Evolutionary conservation across 2,113 vertebrate species (phyloP).

Genomic region (Amia ocellicauda): DNA sequence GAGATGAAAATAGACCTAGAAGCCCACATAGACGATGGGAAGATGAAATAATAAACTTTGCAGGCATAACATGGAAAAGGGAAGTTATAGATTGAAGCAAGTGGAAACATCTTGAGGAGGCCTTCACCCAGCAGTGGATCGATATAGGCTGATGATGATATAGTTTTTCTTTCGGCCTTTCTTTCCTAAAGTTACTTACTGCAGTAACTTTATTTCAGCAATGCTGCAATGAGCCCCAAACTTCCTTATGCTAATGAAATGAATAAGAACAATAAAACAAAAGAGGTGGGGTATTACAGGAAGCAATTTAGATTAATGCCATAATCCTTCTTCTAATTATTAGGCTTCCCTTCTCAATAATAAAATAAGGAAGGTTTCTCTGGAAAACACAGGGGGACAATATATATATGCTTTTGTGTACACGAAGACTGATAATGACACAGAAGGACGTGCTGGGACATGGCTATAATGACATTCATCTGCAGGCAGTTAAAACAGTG

Average conservation of each 20-base stretch:
- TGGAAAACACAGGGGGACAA: slow-evolving; percentile 41
- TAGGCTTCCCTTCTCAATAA: slow-evolving; percentile 48
- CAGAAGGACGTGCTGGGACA: neutral
- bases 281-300: slow-evolving; percentile 29
- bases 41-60: too few species aligned
- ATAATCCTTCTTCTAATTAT: slow-evolving; percentile 69
- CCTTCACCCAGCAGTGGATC: too few species aligned
- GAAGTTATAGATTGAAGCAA: too few species aligned
- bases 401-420: slow-evolving; percentile 1
- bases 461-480: slow-evolving; percentile 9
- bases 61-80: too few species aligned
- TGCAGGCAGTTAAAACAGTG: slow-evolving; percentile 5
- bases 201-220: too few species aligned
- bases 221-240: too few species aligned
- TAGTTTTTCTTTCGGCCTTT: too few species aligned
- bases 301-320: slow-evolving; percentile 67
- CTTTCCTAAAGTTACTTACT: too few species aligned
- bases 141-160: too few species aligned
- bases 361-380: slow-evolving; percentile 48
- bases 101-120: too few species aligned
- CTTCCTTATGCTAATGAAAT: slow-evolving; percentile 28
- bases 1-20: too few species aligned
- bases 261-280: slow-evolving; percentile 42
- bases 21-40: too few species aligned
- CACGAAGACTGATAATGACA: neutral